phyloP scores from a whole-genome alignment of 2,113 vertebrate species.

The Sphyrna mokarran region DNA sequence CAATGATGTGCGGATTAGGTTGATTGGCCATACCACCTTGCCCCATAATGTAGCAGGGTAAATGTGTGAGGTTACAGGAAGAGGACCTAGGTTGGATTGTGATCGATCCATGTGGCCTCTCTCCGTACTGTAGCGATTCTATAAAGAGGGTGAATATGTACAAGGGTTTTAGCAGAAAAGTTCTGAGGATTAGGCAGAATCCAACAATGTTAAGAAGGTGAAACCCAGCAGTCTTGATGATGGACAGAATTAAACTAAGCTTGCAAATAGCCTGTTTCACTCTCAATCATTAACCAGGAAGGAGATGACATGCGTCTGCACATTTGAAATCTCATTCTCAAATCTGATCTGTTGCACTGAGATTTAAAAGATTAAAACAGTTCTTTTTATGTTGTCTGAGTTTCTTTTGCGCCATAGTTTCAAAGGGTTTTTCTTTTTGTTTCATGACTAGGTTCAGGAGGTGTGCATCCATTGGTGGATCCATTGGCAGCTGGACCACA shows the following conservation, averaged over 20 bases:
- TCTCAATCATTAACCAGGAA: not conserved
- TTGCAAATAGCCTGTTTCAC: not conserved
- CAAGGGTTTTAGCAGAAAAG: not conserved
- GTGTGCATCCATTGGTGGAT: constrained; percentile 79
- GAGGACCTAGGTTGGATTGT: too few species aligned
- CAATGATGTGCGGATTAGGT: too few species aligned
- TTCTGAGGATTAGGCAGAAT: not conserved
- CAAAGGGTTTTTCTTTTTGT: not conserved
- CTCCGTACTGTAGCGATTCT: too few species aligned
- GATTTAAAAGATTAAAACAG: not conserved
- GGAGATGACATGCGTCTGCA: not conserved
- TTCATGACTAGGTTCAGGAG: constrained; percentile 67
- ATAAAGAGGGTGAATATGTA: too few species aligned
- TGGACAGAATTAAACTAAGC: not conserved
- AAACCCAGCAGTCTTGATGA: not conserved
- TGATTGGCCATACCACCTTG: too few species aligned
- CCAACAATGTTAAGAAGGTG: not conserved
- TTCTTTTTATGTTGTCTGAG: not conserved
- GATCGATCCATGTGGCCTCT: too few species aligned
- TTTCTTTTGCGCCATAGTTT: not conserved
- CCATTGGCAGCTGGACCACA: constrained; percentile 83
- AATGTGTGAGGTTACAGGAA: too few species aligned
- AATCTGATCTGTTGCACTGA: not conserved
- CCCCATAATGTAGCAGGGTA: too few species aligned
- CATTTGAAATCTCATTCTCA: not conserved